Evolutionary conservation across 2,888 invertebrate species (phyloP), one percentile per base, ranked within the genome.

Genomic region (Mesoligia furuncula): DNA sequence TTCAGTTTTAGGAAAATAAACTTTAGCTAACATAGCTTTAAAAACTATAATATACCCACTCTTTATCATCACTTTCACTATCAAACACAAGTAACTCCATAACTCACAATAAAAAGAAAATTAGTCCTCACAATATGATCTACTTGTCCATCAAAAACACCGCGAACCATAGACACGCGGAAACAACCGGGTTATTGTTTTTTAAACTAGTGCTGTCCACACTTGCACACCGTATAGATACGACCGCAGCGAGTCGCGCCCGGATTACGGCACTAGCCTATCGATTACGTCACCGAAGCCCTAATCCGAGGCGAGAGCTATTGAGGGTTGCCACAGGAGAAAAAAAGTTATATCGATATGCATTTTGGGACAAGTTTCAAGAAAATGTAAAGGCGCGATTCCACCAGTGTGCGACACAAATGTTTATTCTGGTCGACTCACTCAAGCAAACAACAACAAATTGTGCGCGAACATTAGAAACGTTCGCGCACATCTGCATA

Each of bases 211-310:
- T 71, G 70, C 61, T 74, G 81, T 79, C 54, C 48, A 79, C 82
- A 77, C 81, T 39, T 24, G 48, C 27, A 77, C 64, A 77, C 27
- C 27, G 75, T 80, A 81, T 81, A 85, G 69, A 54, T 69, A 80
- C 73, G 80, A 87, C 87, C 88, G 79, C 88, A 85, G 80, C 79
- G 78, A 75, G 64, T 74, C 51, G 65, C 72, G 85, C 67, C 86
- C 70, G 87, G 88, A 88, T 88, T 88, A 88, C 79, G 70, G 80
- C 85, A 88, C 88, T 85, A 87, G 84, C 80, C 81, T 89, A 89
- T 89, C 89, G 84, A 86, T 89, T 89, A 87, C 88, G 85, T 82
- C 85, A 85, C 80, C 77, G 88, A 89, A 88, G 88, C 89, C 89
- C 89, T 87, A 89, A 89, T 88, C 85, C 87, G 74, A 81, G 77